Conservation (phyloP, 2,113 vertebrate species). For the Diadophis punctatus region DNA sequence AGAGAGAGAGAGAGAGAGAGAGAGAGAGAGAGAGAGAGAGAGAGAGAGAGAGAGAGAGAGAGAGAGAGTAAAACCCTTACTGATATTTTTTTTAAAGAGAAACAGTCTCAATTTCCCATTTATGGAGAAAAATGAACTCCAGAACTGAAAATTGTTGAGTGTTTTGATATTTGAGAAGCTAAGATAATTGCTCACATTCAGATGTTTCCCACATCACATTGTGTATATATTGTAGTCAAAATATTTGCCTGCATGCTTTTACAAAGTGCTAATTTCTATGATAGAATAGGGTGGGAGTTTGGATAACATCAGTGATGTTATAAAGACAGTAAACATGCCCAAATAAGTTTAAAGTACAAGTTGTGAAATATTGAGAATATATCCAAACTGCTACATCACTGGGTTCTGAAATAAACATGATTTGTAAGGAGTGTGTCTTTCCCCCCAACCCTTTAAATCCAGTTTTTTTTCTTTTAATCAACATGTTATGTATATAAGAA, state of each 20-base stretch:
- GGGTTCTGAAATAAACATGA: background rate
- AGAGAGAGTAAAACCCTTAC: background rate
- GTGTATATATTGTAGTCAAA: background rate
- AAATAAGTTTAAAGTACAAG: background rate
- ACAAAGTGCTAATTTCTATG: conserved; percentile 8
- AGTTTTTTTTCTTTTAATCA: background rate
- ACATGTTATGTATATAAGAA: background rate
- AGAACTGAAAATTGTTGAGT: background rate
- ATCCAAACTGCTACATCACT: background rate
- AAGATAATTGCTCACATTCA: background rate
- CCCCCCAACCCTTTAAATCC: background rate
- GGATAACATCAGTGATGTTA: background rate
- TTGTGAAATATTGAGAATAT: background rate
- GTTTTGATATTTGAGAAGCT: conserved; percentile 8
- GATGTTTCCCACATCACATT: background rate
- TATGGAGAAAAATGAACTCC: background rate
- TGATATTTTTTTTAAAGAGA: background rate
- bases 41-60: no score
- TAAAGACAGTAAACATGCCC: background rate
- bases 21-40: no score
- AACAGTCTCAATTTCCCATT: background rate
- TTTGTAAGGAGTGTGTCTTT: background rate
- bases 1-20: no score
- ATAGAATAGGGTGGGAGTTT: background rate
- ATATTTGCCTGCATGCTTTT: conserved; percentile 4